phyloP scores from a whole-genome alignment of 2,113 vertebrate species.

The Tretioscincus oriximinensis region DNA sequence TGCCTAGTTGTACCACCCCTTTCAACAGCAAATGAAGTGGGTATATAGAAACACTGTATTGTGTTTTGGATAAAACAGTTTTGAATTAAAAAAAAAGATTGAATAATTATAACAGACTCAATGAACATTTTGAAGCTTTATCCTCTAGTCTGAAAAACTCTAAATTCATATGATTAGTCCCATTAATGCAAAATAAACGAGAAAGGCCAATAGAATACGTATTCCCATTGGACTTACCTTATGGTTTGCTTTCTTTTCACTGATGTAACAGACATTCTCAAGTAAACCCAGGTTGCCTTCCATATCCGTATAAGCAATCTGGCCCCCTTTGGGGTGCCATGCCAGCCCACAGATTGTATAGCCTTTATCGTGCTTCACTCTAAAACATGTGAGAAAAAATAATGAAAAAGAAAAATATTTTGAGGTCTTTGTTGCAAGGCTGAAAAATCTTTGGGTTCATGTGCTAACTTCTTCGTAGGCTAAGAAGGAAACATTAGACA shows the following conservation, averaged over 20 bases:
- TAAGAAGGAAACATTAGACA: not conserved
- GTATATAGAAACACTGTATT: too few relatives aligned
- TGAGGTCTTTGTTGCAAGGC: not conserved
- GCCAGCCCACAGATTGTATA: slow-evolving; percentile 87
- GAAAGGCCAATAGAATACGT: not conserved
- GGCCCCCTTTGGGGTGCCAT: slow-evolving; percentile 84
- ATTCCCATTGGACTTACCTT: slow-evolving; percentile 57
- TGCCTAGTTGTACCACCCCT: too few relatives aligned
- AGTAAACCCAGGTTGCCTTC: slow-evolving; percentile 91
- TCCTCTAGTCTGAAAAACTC: not conserved
- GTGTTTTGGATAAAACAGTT: too few relatives aligned
- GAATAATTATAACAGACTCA: too few relatives aligned
- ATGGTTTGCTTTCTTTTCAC: slow-evolving; percentile 57
- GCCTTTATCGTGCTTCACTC: slow-evolving; percentile 91
- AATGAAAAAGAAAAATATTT: not conserved
- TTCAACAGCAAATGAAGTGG: too few relatives aligned
- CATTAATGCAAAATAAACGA: not conserved
- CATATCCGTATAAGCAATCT: slow-evolving; percentile 88
- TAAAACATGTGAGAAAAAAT: slow-evolving; percentile 57
- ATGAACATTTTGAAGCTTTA: not conserved
- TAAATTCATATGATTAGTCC: not conserved
- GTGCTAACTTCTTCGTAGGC: not conserved
- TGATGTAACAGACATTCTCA: slow-evolving; percentile 73
- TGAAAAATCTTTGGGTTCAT: not conserved
- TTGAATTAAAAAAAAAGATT: too few relatives aligned